Conservation (phyloP, 2,888 invertebrate genomes). For the Arctia plantaginis region DNA sequence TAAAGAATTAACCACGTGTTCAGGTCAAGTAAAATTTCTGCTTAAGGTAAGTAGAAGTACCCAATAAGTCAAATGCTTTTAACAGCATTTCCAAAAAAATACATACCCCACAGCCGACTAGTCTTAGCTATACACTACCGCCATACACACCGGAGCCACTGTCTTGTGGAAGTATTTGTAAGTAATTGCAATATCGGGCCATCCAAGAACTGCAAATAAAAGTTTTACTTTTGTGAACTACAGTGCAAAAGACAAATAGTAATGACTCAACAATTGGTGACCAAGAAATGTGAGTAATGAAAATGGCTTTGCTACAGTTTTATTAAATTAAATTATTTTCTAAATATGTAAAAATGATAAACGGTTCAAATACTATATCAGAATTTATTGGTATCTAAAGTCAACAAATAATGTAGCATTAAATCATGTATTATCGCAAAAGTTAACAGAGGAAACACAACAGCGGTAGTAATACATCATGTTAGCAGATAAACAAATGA, state of each 20-base stretch:
- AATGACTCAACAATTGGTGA: not conserved
- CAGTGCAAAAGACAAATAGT: not conserved
- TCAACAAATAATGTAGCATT: conserved; percentile 12
- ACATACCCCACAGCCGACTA: too few relatives aligned
- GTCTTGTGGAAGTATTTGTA: not conserved
- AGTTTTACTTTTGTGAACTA: not conserved
- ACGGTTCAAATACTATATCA: not conserved
- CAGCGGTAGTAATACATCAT: conserved; percentile 16
- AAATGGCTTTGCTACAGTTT: too few relatives aligned
- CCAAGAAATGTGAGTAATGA: too few relatives aligned
- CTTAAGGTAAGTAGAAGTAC: too few relatives aligned
- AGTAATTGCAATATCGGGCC: not conserved
- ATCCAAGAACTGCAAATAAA: too few relatives aligned
- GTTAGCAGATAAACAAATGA: conserved; percentile 17
- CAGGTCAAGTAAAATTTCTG: too few relatives aligned
- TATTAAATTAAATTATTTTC: not conserved
- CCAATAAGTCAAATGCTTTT: too few relatives aligned
- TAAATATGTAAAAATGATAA: not conserved
- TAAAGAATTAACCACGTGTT: too few relatives aligned
- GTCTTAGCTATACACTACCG: too few relatives aligned
- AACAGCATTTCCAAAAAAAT: too few relatives aligned
- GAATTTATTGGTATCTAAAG: not conserved
- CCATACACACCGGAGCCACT: too few relatives aligned
- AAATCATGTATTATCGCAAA: conserved; percentile 19
- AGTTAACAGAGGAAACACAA: conserved; percentile 17